A percentile compares a stretch with the other conserved stretches of the same genome.
These are phyloP conservation scores for Lagorchestes hirsutus DNA, from an alignment of 2,797 vertebrate genomes.

Conservation along the genomic window DNA sequence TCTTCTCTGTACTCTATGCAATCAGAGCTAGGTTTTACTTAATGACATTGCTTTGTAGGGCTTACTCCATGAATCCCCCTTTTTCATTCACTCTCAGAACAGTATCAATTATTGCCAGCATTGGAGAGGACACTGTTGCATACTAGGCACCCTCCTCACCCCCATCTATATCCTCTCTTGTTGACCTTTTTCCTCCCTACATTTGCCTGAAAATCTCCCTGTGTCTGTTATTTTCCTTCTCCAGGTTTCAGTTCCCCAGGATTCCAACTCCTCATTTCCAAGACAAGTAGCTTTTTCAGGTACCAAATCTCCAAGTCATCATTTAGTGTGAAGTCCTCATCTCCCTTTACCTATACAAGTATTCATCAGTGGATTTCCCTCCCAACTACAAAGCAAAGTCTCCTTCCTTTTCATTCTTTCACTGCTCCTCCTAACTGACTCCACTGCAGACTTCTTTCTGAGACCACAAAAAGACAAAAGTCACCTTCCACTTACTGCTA, in stretches of 20 bases:
- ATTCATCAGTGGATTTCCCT: background rate
- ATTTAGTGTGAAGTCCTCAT: too few relatives aligned
- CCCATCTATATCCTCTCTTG: background rate
- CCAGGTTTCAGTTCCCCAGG: background rate
- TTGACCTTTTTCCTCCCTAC: background rate
- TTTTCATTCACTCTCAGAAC: background rate
- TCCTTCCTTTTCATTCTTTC: background rate
- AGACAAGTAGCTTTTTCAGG: background rate
- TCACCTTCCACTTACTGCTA: background rate
- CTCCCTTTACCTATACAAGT: background rate
- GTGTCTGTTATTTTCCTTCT: background rate
- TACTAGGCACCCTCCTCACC: rapidly evolving
- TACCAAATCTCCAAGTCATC: background rate
- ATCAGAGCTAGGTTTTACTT: background rate
- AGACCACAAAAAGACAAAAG: background rate
- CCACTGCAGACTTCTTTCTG: background rate
- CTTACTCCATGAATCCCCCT: background rate
- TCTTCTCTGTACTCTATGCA: background rate
- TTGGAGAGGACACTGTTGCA: background rate
- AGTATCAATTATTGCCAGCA: background rate
- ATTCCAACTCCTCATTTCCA: background rate
- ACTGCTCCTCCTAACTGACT: background rate
- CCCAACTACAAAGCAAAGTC: background rate
- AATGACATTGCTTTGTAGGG: background rate
- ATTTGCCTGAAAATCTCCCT: background rate